Percentiles rank a stretch among this genome's conserved stretches.
Conservation (phyloP, 2,113 vertebrate species). For the Apteryx mantelli region DNA sequence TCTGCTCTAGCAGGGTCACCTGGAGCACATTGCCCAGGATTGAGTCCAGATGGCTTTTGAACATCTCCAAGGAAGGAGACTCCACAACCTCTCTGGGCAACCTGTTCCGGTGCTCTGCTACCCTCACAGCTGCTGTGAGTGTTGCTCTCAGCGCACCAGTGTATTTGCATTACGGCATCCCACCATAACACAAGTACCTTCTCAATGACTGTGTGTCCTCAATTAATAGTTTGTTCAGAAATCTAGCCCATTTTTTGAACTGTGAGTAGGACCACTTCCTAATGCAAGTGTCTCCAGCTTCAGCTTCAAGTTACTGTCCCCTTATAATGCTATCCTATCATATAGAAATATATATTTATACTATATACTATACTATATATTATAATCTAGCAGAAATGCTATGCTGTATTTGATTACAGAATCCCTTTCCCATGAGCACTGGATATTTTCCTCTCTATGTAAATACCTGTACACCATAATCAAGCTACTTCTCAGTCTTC, state of each 20-base stretch:
- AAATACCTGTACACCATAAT: neutral
- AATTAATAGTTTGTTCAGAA: neutral
- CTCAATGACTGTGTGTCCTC: neutral
- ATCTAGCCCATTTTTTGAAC: neutral
- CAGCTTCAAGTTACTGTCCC: neutral
- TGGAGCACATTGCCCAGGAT: too few species aligned
- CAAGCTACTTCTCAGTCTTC: neutral
- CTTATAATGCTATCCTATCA: neutral
- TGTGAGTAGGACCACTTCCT: neutral
- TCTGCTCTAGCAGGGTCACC: too few species aligned
- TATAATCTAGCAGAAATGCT: neutral
- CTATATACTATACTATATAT: too few species aligned
- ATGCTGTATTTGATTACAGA: neutral
- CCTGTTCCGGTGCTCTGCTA: neutral
- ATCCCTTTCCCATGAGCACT: neutral
- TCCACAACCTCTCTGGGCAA: neutral
- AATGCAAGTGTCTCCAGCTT: neutral
- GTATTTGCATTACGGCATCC: neutral
- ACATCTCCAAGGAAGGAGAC: neutral
- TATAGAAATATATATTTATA: neutral
- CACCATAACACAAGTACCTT: neutral
- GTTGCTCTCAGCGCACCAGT: neutral
- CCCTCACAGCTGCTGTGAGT: neutral
- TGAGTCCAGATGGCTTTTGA: too few species aligned
- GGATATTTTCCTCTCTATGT: neutral